Evolutionary conservation across 2,888 invertebrate genomes (phyloP).

Genomic region (Morpho deidamia): DNA sequence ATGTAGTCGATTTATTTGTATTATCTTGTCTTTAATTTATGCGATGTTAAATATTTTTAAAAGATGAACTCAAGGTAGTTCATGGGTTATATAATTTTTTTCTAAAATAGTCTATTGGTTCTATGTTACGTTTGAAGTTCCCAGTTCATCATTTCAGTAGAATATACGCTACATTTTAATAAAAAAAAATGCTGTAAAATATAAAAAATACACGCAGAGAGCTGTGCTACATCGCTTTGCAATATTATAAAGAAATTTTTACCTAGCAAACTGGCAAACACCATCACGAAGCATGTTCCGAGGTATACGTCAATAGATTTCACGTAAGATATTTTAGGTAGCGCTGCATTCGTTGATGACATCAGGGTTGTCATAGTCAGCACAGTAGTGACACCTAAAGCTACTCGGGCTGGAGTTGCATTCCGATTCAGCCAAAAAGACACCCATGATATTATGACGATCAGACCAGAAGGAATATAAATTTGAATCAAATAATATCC

Average conservation of each 20-base stretch:
- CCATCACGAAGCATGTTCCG: conserved; percentile 99
- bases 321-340: conserved; percentile 98
- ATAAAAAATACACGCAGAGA: too few species aligned
- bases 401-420: conserved; percentile 95
- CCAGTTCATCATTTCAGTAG: conserved; percentile 26
- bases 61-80: too few species aligned
- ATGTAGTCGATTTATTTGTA: too few species aligned
- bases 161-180: too few species aligned
- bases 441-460: conserved; percentile 98
- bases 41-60: too few species aligned
- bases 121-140: too few species aligned
- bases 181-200: too few species aligned
- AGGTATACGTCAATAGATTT: conserved; percentile 98
- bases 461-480: conserved; percentile 97
- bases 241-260: too few species aligned
- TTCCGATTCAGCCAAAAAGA: conserved; percentile 98
- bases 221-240: too few species aligned
- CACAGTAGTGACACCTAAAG: conserved; percentile 96
- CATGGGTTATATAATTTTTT: too few species aligned
- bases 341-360: conserved; percentile 96
- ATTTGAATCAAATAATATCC: conserved; percentile 99
- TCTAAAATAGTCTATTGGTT: too few species aligned
- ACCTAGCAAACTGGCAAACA: conserved; percentile 97
- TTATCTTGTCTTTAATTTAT: too few species aligned
- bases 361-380: conserved; percentile 98